Base-by-base conservation (phyloP, 2,888 invertebrate genomes). In the Clusia tigrina region DNA sequence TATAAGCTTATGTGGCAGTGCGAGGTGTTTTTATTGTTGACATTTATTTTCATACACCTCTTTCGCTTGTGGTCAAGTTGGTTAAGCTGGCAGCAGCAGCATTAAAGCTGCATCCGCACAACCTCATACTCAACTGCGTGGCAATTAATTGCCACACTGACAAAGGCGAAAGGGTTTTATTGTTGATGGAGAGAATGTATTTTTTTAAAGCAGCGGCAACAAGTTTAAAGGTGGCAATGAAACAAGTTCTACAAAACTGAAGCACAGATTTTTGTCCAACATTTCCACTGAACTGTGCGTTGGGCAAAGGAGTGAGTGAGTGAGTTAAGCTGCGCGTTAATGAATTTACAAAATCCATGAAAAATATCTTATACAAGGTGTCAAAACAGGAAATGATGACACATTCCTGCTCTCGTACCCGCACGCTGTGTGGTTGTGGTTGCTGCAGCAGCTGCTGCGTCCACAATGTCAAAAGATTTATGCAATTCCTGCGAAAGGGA, bases 381-480 rank as follows among this genome's bases (percentile, higher is more conserved):
- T 66, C 58, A 62, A 48, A 63, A 62, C 65, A 71, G 77, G 76
- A 77, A 77, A 74, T 72, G 77, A 67, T 23, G 24, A 18, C 46
- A 12, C 10, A 3, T 18, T 18, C n/a, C n/a, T n/a, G n/a, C n/a
- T n/a, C n/a, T n/a, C n/a, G n/a, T n/a, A n/a, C n/a, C n/a, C n/a
- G n/a, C n/a, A n/a, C n/a, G n/a, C n/a, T n/a, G n/a, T n/a, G n/a
- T n/a, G n/a, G n/a, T n/a, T n/a, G n/a, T n/a, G n/a, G n/a, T n/a
- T n/a, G n/a, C n/a, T 3, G n/a, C 42, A 42, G 42, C 61, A 58
- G 55, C 61, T 62, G 58, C 18, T 58, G 23, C 20, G 17, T n/a
- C n/a, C n/a, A n/a, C n/a, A n/a, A n/a, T n/a, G n/a, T n/a, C n/a
- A n/a, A n/a, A n/a, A n/a, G n/a, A n/a, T n/a, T n/a, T n/a, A n/a